Percentiles rank a stretch among this genome's conserved stretches.
Evolutionary conservation across 1,140 invertebrate species (phyloP).

Genomic region (Drosophila navojoa): DNA sequence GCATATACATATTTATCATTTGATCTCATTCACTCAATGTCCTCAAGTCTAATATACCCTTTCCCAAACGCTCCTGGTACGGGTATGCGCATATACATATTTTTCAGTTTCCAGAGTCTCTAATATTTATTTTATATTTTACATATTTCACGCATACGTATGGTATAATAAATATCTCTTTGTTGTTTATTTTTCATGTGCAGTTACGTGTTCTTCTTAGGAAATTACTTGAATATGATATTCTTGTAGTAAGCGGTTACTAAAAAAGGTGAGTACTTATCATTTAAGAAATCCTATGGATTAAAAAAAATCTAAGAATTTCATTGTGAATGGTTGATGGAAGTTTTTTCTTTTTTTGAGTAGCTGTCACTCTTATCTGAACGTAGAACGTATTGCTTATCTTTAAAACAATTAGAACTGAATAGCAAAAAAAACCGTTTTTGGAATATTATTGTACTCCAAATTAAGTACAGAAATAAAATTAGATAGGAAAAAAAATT

Average conservation of each 20-base stretch:
- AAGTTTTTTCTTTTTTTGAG: not conserved
- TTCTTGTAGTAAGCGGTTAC: constrained; percentile 8
- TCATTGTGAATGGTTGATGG: not conserved
- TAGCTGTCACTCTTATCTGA: constrained; percentile 11
- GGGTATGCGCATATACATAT: not conserved
- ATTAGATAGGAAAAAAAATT: not conserved
- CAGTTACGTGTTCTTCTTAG: constrained; percentile 12
- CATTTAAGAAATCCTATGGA: not conserved
- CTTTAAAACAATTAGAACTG: constrained; percentile 6
- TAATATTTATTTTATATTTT: constrained; percentile 4
- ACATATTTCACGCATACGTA: not conserved
- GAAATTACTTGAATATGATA: constrained; percentile 14
- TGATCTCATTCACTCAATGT: no score
- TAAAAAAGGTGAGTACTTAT: constrained; percentile 23
- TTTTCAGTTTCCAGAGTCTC: not conserved
- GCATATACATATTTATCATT: no score
- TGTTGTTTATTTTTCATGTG: constrained; percentile 14
- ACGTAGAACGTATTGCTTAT: constrained; percentile 6
- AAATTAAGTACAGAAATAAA: constrained; percentile 4
- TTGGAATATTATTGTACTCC: constrained; percentile 24
- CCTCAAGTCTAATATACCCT: not conserved
- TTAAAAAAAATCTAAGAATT: not conserved
- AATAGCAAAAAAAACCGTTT: constrained; percentile 9
- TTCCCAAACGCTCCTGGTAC: not conserved
- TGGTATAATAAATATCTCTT: constrained; percentile 1